These are phyloP conservation scores for Diplodus sargus DNA, from an alignment of 2,797 vertebrate species.

Conservation along the genomic window DNA sequence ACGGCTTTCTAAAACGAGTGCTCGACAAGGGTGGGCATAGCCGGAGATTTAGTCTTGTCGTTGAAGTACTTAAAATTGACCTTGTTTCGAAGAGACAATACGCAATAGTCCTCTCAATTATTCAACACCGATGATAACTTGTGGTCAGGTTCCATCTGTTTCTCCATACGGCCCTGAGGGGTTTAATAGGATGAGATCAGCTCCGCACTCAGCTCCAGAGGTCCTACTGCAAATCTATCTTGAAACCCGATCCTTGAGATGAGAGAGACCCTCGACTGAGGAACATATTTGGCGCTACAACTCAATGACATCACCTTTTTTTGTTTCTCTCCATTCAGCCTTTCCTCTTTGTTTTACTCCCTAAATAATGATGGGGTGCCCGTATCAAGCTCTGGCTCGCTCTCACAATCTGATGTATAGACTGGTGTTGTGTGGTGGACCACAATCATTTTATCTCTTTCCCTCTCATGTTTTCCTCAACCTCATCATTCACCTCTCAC, in stretches of 20 bases:
- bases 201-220: conserved; percentile 48
- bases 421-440: conserved; percentile 25
- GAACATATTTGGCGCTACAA: conserved; percentile 70
- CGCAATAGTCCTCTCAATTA: conserved; percentile 62
- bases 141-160: conserved; percentile 67
- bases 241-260: conserved; percentile 74
- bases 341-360: conserved; percentile 16
- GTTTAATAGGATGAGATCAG: conserved; percentile 68
- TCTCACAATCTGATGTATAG: conserved; percentile 23
- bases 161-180: conserved; percentile 56
- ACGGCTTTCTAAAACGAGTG: conserved; percentile 39
- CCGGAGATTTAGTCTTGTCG: conserved; percentile 51
- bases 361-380: neutral
- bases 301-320: conserved; percentile 73
- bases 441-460: conserved; percentile 9
- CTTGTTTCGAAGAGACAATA: conserved; percentile 46
- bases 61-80: conserved; percentile 29
- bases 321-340: conserved; percentile 33
- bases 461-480: conserved; percentile 6
- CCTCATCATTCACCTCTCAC: conserved; percentile 35
- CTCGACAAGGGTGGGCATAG: conserved; percentile 13
- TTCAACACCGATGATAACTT: conserved; percentile 62
- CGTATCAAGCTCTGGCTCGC: conserved; percentile 2
- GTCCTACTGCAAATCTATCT: conserved; percentile 63
- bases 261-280: conserved; percentile 70